Base-by-base conservation (phyloP, 2,797 vertebrate species). In the Ciconia nigra region DNA sequence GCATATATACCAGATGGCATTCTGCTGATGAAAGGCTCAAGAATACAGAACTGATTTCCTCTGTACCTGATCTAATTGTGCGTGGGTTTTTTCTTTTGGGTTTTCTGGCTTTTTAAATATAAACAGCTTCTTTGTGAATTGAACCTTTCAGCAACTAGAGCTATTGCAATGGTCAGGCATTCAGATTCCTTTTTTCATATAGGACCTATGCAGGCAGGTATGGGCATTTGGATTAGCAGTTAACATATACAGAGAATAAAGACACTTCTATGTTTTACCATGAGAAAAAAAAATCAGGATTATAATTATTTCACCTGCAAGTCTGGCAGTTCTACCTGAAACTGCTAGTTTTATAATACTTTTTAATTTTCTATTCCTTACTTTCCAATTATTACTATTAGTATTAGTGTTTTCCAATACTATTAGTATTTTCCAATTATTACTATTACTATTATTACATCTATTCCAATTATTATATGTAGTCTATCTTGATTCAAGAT, bases 81-180 rank as follows among this genome's bases (percentile, higher is more conserved):
- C n/a, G 14, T 11, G 9, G 1, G 1, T 1, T 1, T 5, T 70
- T 65, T 18, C 16, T 72, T 31, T 42, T 29, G 19, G 19, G 6
- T 35, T 57, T 90, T 80, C 71, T 35, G 7, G 22, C 7, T 51
- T 91, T 76, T 85, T 86, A 74, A 65, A 76, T 35, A 58, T 51
- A 54, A 59, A 66, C 7, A 71, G 41, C 39, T 83, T 46, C 46
- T 49, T 78, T 72, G 35, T 62, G 83, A 84, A 55, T 5, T 12
- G 66, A 72, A 57, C 20, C 22, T 82, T 89, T 84, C 73, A 90
- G 51, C 31, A 83, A 49, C 13, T 35, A 57, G 3, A 93, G 52
- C 37, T 61, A 46, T 44, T 80, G 79, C 66, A 58, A 39, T 2
- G 3, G n/a, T 69, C 33, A 76, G 42, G 54, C 47, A 77, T 80